phyloP scores from a whole-genome alignment of 2,797 vertebrate species.

The Clarias laeviceps region DNA sequence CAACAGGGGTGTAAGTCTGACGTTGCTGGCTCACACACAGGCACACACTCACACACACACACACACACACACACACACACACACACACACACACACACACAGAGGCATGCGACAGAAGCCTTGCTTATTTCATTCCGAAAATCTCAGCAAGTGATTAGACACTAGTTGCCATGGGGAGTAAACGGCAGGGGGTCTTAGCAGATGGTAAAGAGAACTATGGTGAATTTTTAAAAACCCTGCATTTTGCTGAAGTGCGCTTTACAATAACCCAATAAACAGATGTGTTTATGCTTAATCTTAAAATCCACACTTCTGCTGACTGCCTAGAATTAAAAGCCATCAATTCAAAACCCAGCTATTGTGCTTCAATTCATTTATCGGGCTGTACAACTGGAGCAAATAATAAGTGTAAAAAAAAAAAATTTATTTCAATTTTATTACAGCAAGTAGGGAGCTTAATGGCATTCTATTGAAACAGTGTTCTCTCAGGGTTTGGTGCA shows the following conservation, averaged over 20 bases:
- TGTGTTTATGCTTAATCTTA: conserved; percentile 32
- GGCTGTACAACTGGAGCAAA: background rate
- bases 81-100: conserved; percentile 32
- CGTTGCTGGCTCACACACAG: conserved; percentile 13
- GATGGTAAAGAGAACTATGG: conserved; percentile 51
- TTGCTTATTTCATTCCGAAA: conserved; percentile 42
- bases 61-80: conserved; percentile 24
- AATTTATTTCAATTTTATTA: background rate
- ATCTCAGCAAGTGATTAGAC: conserved; percentile 36
- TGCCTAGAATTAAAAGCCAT: background rate
- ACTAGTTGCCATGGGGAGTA: conserved; percentile 36
- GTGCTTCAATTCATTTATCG: background rate
- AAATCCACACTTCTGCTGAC: conserved; percentile 26
- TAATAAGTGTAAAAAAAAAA: background rate
- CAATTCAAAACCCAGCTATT: background rate
- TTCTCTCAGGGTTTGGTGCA: background rate
- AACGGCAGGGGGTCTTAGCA: conserved; percentile 44
- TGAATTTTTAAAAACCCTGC: conserved; percentile 31
- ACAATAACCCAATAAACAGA: conserved; percentile 41
- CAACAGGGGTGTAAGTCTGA: conserved; percentile 48
- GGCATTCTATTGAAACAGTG: background rate
- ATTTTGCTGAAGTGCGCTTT: conserved; percentile 21
- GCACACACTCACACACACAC: conserved; percentile 25
- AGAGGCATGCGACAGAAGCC: conserved; percentile 21
- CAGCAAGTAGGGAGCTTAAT: background rate